Base-by-base conservation (phyloP, 2,113 vertebrate genomes). In the Macaca nemestrina region DNA sequence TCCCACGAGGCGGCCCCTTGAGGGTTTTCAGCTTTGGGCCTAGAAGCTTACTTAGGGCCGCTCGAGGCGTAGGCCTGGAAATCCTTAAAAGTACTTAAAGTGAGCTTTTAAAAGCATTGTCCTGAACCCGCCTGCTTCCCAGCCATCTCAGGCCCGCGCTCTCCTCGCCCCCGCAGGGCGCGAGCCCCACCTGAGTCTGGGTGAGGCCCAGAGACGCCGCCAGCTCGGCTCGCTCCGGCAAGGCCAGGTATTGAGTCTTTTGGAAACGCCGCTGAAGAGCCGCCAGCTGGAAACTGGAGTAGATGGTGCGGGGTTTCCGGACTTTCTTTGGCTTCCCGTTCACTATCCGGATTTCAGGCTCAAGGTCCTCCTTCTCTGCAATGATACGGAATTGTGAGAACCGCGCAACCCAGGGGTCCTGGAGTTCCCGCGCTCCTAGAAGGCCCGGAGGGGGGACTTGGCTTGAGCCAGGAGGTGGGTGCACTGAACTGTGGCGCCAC, bases 311-410 rank as follows among this genome's bases (percentile, higher is more conserved):
- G 61, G 99, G 99, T 98, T 99, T 99, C 94, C 99, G 98, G 91
- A 99, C 99, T 99, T 99, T 99, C 99, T 99, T 99, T 99, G 99
- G 99, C 98, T 99, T 99, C 88, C 99, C 99, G 97, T 99, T 99
- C 78, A 99, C 99, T 98, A 99, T 99, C 96, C 99, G 99, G 94
- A 99, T 99, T 99, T 99, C 99, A 73, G 99, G 99, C 98, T 99
- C 99, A 52, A 99, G 99, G 75, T 99, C 99, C 97, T 99, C 99
- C 98, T 99, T 99, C 98, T 99, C 99, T 99, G 98, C 96, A 98
- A 97, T 79, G n/a, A 92, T 96, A 98, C 45, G 98, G 85, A 93
- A 90, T 88, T 92, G 20, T 98, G 94, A 98, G 48, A 81, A 72
- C 23, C 23, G 50, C 40, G 59, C 38, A 13, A 27, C 17, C 32